Evolutionary conservation across 2,113 vertebrate genomes (phyloP), one percentile per base, ranked within the genome.

Genomic region (Ivindomyrus marchei): DNA sequence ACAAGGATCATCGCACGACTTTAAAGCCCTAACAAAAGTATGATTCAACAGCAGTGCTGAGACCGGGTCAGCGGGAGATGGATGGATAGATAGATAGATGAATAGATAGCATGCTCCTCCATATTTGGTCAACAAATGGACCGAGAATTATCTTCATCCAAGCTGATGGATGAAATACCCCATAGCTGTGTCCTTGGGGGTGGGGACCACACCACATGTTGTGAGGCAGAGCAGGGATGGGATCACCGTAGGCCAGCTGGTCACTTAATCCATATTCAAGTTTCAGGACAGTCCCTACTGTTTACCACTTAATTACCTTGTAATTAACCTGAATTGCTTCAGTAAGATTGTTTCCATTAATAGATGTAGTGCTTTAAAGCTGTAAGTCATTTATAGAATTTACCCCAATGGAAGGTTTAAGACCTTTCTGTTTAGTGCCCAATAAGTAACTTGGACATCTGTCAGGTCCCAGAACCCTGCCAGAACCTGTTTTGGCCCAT

Each of bases 41-140:
- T 58, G 80, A 53, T 90, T 66, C 77, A 80, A 77, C 19, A 46
- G 90, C 52, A 90, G 89, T 31, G 39, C n/a, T 91, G 89, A 90
- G 17, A 90, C 87, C 17, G 50, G 42, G 3, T 84, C 49, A 84
- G 21, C 56, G 31, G 77, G 77, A 50, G 88, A 88, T 90, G 84
- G 88, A 88, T 80, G 45, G 89, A 36, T 19, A 46, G 21, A 36
- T 19, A 46, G 21, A 66, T n/a, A 52, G n/a, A 66, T 66, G n/a
- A 24, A 56, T 36, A 46, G n/a, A 66, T 66, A n/a, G 74, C 47
- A 52, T 39, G 90, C 31, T 90, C 87, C 53, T 52, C 52, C 42
- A n/a, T 31, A 62, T 52, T 17, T 74, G 5, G 66, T 62, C 80
- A 90, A 47, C 47, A 52, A 83, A 83, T 66, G 17, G 83, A 45